Evolutionary conservation across 2,113 vertebrate species (phyloP).

Genomic region (Psettodes erumei): DNA sequence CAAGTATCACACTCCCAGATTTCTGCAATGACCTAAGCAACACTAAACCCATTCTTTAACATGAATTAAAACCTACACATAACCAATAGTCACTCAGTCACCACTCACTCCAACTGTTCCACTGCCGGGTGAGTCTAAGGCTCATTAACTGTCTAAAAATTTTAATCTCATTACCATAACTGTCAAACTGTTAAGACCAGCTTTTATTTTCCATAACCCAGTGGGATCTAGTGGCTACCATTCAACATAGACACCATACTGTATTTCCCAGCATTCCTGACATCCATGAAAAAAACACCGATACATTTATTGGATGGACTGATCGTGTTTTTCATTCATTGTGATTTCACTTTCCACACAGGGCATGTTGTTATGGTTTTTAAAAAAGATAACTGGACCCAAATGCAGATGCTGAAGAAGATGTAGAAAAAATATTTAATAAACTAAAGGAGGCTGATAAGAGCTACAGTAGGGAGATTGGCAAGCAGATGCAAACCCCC

Average conservation of each 20-base stretch:
- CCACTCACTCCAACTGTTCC: background rate
- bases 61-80: background rate
- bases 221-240: conserved; percentile 48
- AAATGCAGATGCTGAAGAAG: too few species aligned
- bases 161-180: background rate
- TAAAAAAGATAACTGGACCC: too few species aligned
- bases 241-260: conserved; percentile 55
- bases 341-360: conserved; percentile 61
- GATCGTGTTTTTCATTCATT: conserved; percentile 62
- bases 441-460: too few species aligned
- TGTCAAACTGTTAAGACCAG: background rate
- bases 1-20: background rate
- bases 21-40: background rate
- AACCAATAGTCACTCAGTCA: too few species aligned
- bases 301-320: conserved; percentile 43
- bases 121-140: background rate
- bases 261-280: conserved; percentile 28
- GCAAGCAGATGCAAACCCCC: too few species aligned
- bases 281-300: conserved; percentile 44
- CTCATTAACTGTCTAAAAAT: background rate
- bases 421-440: too few species aligned
- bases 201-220: conserved; percentile 41
- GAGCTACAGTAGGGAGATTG: too few species aligned
- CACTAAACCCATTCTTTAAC: background rate
- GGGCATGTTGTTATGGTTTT: too few species aligned